Evolutionary conservation across 2,888 invertebrate genomes (phyloP), one percentile per base, ranked within the genome.

Genomic region (Teinopalpus imperialis): DNA sequence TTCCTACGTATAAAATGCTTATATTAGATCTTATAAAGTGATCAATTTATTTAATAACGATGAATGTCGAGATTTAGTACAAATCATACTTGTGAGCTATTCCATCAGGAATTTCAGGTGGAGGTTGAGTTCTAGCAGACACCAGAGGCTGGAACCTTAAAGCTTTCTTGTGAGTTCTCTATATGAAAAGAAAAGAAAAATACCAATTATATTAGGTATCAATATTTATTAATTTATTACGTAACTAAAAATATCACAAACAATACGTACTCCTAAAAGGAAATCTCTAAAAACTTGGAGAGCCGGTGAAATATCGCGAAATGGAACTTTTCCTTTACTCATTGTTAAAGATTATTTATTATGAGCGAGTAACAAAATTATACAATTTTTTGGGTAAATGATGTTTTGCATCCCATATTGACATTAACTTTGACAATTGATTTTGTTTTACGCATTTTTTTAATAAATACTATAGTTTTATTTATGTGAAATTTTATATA

Each of bases 41-140:
- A n/a, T n/a, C n/a, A n/a, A n/a, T n/a, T n/a, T n/a, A n/a, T n/a
- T n/a, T n/a, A n/a, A n/a, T n/a, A n/a, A n/a, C n/a, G n/a, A n/a
- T n/a, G n/a, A n/a, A n/a, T n/a, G n/a, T n/a, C n/a, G n/a, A n/a
- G n/a, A n/a, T n/a, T n/a, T n/a, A n/a, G n/a, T 16, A 16, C 2
- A 31, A 7, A 42, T 52, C 73, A 64, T 69, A 82, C 72, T 90
- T 92, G 77, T 96, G 95, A 18, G 94, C 89, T 1, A 95, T 93
- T 5, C 97, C 98, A 51, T 92, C 95, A 10, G 96, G 98, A 37
- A 97, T 74, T 43, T 90, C 76, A 31, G 97, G 98, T 8, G 88
- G 93, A 13, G 96, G 96, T 69, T 95, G 97, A 40, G 94, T 94
- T 61, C 98, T 93, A 5, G 92, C 85, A 1, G 95, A 83, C 24